Evolutionary conservation across 2,797 vertebrate species (phyloP).

Genomic region (Sebastes miniatus): DNA sequence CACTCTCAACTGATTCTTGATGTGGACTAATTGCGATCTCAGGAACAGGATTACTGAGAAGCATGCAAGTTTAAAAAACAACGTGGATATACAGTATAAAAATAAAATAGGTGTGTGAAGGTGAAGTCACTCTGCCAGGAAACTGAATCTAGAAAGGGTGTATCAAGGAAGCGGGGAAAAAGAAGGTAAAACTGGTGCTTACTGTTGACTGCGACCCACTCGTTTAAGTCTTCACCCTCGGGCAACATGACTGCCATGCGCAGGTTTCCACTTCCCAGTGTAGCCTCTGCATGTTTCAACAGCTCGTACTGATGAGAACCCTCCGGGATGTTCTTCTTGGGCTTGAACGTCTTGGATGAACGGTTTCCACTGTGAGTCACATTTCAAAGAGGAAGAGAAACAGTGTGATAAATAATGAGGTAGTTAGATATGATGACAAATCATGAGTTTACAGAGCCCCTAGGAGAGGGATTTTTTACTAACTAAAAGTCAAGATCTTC

Average conservation of each 20-base stretch:
- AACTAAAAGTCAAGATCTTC: not conserved
- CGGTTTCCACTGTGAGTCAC: conserved; percentile 88
- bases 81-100: not conserved
- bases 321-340: conserved; percentile 98
- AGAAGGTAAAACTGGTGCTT: conserved; percentile 70
- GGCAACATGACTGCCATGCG: conserved; percentile 98
- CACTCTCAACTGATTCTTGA: conserved; percentile 7
- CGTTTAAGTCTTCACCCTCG: conserved; percentile 96
- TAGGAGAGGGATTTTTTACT: not conserved
- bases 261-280: conserved; percentile 95
- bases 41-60: not conserved
- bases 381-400: conserved; percentile 24
- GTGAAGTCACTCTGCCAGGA: not conserved
- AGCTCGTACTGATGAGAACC: conserved; percentile 98
- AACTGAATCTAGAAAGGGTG: not conserved
- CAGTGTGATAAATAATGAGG: not conserved
- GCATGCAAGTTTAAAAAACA: not conserved
- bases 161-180: not conserved
- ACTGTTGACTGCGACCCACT: conserved; percentile 99
- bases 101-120: not conserved
- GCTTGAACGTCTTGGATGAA: conserved; percentile 98
- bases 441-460: not conserved
- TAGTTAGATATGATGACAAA: conserved; percentile 14
- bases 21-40: conserved; percentile 22
- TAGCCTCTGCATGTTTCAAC: conserved; percentile 97